Percentiles rank a stretch among this genome's conserved stretches.
These are phyloP conservation scores for Unio delphinus DNA, from an alignment of 2,888 invertebrate species.

Conservation along the genomic window DNA sequence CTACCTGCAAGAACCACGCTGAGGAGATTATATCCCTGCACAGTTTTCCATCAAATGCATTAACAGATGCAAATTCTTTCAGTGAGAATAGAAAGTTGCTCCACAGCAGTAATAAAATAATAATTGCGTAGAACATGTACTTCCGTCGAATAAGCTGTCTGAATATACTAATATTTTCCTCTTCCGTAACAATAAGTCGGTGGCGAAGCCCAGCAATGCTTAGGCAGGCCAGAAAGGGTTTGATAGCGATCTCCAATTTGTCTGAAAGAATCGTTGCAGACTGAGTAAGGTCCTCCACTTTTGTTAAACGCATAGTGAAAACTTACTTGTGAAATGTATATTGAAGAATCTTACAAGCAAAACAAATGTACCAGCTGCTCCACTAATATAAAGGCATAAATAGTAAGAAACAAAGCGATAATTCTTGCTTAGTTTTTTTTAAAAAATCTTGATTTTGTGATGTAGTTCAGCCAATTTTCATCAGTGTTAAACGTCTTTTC, in stretches of 20 bases:
- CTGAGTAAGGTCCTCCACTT: no score
- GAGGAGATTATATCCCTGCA: constrained; percentile 39
- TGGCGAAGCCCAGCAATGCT: constrained; percentile 26
- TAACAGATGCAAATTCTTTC: constrained; percentile 21
- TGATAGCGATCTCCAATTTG: constrained; percentile 7
- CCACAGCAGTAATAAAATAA: constrained; percentile 26
- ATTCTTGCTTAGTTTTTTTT: no score
- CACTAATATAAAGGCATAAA: no score
- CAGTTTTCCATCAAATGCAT: constrained; percentile 29
- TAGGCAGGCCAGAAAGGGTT: constrained; percentile 18
- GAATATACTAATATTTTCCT: neutral
- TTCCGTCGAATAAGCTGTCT: constrained; percentile 1
- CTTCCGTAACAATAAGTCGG: constrained; percentile 1
- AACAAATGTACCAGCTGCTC: no score
- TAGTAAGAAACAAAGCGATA: no score
- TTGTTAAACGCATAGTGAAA: no score
- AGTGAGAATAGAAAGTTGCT: constrained; percentile 31
- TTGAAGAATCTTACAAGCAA: no score
- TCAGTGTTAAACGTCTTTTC: no score
- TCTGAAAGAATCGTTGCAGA: neutral
- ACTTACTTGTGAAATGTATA: no score
- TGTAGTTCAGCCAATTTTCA: no score
- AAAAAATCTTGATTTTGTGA: no score
- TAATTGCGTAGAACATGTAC: constrained; percentile 15
- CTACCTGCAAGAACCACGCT: constrained; percentile 40